phyloP scores from a whole-genome alignment of 2,888 invertebrate genomes.

The Hyles lineata region DNA sequence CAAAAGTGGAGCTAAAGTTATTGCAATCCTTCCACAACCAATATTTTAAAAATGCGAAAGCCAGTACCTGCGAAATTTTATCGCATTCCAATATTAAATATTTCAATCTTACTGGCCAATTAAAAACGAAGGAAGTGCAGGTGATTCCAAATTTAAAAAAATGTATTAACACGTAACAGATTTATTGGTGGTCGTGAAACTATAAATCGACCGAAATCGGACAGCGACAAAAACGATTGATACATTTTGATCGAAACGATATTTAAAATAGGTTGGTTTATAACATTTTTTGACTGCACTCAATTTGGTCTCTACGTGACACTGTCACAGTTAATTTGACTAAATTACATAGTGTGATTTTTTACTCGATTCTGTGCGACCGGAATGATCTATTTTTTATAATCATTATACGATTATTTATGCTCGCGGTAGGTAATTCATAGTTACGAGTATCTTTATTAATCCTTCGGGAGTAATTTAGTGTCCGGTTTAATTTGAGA shows the following conservation, averaged over 20 bases:
- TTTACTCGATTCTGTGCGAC: conserved; percentile 51
- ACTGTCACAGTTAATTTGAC: conserved; percentile 70
- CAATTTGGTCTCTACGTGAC: conserved; percentile 63
- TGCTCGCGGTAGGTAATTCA: conserved; percentile 71
- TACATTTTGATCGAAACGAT: conserved; percentile 9
- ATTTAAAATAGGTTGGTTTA: conserved; percentile 26
- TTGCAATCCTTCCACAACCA: conserved; percentile 34
- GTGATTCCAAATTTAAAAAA: conserved; percentile 56
- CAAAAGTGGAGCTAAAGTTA: no score
- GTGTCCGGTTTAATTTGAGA: conserved; percentile 56
- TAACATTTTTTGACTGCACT: conserved; percentile 34
- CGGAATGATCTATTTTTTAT: conserved; percentile 47
- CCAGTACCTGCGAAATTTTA: conserved; percentile 20
- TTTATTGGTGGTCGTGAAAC: conserved; percentile 56
- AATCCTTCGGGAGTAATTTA: conserved; percentile 46
- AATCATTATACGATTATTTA: conserved; percentile 62
- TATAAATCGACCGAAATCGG: conserved; percentile 46
- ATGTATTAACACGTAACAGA: conserved; percentile 56
- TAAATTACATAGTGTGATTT: conserved; percentile 62
- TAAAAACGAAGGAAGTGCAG: conserved; percentile 65
- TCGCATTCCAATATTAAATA: conserved; percentile 55
- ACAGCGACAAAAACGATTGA: conserved; percentile 46
- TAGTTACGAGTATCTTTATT: conserved; percentile 31
- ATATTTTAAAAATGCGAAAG: conserved; percentile 42
- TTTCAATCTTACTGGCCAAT: conserved; percentile 47